Evolutionary conservation across 2,113 vertebrate species (phyloP).

Genomic region (Ascaphus truei): DNA sequence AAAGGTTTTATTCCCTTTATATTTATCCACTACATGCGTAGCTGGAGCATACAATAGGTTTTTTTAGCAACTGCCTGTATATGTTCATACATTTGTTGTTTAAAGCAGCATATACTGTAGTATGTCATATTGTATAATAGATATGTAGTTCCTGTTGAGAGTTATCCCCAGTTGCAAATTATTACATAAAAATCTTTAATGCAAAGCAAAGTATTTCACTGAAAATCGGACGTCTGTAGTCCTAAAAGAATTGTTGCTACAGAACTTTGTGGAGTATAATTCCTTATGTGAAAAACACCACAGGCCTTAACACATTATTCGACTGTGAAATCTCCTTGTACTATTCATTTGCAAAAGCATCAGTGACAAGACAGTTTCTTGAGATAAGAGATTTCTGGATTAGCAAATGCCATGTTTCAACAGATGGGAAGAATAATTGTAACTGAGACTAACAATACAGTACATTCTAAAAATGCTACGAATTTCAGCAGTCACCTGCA

Average conservation of each 20-base stretch:
- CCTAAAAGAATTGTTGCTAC: background rate
- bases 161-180: constrained; percentile 1
- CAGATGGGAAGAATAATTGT: background rate
- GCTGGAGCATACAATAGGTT: no score
- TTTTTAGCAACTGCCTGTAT: no score
- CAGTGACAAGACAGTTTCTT: background rate
- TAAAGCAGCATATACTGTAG: no score
- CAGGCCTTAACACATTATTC: background rate
- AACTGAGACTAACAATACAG: background rate
- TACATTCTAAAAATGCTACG: background rate
- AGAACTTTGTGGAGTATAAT: background rate
- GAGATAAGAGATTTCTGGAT: background rate
- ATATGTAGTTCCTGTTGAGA: background rate
- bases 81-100: no score
- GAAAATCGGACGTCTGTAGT: background rate
- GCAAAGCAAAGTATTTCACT: background rate
- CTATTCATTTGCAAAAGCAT: constrained; percentile 12
- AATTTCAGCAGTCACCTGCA: no score
- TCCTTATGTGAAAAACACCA: constrained; percentile 2
- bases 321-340: background rate
- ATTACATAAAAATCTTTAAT: background rate
- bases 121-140: no score
- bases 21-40: no score
- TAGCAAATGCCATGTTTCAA: background rate
- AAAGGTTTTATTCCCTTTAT: no score